Evolutionary conservation across 2,888 invertebrate species (phyloP).

Genomic region (Ctena decussata): DNA sequence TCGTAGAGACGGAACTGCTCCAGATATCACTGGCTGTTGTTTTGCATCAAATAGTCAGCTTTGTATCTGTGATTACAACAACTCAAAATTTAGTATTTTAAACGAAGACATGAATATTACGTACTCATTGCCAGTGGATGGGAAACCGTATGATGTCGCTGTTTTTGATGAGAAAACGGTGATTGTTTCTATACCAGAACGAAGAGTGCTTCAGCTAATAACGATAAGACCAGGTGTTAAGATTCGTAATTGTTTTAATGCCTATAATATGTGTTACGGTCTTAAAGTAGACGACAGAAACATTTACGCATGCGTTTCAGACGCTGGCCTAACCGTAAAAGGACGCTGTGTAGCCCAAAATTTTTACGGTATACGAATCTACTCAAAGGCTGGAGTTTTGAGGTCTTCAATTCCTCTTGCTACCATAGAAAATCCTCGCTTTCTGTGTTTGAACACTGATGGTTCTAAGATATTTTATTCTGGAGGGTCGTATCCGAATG

Average conservation of each 20-base stretch:
- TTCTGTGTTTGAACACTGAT: background rate
- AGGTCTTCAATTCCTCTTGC: too few species aligned
- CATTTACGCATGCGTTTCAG: too few species aligned
- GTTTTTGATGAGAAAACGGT: background rate
- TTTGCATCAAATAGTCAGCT: background rate
- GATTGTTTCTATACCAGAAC: background rate
- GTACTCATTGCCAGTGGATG: background rate
- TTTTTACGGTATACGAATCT: too few species aligned
- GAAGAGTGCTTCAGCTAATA: background rate
- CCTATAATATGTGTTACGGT: too few species aligned
- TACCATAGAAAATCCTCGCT: too few species aligned
- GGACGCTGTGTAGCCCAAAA: too few species aligned
- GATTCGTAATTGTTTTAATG: too few species aligned
- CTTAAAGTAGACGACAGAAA: too few species aligned
- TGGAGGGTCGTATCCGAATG: background rate
- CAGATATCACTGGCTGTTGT: background rate
- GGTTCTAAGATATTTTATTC: background rate
- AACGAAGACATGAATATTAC: background rate
- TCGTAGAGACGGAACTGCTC: background rate
- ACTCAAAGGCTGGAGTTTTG: too few species aligned
- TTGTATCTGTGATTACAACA: background rate
- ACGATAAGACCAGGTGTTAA: background rate
- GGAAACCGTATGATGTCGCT: background rate
- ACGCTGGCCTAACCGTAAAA: too few species aligned
- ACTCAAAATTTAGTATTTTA: background rate